These are phyloP conservation scores for Oceanodroma leucorhoa DNA, from an alignment of 2,797 vertebrate genomes.

Conservation along the genomic window DNA sequence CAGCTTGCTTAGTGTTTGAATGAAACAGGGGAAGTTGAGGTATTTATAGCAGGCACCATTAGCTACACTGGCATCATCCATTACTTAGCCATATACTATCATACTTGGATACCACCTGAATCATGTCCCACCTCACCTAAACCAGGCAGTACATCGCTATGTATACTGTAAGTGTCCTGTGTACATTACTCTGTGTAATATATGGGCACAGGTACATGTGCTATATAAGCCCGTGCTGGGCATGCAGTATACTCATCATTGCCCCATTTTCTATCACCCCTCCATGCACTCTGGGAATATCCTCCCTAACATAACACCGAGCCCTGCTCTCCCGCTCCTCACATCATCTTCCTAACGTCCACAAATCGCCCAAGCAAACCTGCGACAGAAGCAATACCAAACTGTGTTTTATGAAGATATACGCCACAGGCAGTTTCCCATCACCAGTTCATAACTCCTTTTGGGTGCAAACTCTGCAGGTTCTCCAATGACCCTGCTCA, in stretches of 20 bases:
- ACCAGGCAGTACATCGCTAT: not conserved
- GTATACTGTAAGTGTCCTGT: not conserved
- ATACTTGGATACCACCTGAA: not conserved
- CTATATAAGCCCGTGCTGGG: rapidly evolving
- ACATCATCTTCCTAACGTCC: not conserved
- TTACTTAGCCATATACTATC: not conserved
- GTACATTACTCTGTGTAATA: too few relatives aligned
- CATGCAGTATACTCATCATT: not conserved
- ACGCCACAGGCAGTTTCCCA: not conserved
- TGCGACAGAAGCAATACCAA: not conserved
- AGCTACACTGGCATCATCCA: not conserved
- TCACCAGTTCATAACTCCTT: rapidly evolving
- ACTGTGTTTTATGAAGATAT: not conserved
- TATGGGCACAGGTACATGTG: rapidly evolving
- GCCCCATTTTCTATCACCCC: not conserved
- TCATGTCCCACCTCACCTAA: not conserved
- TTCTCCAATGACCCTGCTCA: not conserved
- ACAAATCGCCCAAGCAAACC: not conserved
- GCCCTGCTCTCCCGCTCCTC: not conserved
- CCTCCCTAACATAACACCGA: not conserved
- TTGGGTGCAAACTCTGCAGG: not conserved
- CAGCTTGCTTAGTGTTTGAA: not conserved
- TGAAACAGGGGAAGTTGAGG: not conserved
- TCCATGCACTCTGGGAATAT: not conserved
- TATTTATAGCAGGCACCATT: not conserved